phyloP scores from a whole-genome alignment of 1,140 invertebrate species.

The Drosophila auraria region DNA sequence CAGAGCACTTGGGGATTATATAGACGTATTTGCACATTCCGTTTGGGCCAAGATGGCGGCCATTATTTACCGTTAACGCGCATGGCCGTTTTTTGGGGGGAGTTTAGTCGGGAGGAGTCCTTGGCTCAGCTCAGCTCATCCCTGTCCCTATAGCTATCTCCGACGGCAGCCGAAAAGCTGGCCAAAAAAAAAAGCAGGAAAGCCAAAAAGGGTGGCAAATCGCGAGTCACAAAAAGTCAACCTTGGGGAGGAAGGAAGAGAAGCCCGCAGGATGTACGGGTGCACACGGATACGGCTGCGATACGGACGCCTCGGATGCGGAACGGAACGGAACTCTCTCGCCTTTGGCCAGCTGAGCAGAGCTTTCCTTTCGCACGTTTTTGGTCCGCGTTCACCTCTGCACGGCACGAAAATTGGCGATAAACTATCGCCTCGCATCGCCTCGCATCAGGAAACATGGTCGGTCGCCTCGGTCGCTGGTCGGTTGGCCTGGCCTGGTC shows the following conservation, averaged over 20 bases:
- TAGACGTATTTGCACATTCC: slow-evolving; percentile 45
- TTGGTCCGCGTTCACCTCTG: slow-evolving; percentile 85
- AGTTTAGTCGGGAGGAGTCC: slow-evolving; percentile 18
- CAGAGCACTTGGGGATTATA: slow-evolving; percentile 40
- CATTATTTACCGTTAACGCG: slow-evolving; percentile 84
- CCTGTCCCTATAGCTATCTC: slow-evolving; percentile 14
- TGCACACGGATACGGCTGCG: slow-evolving; percentile 18
- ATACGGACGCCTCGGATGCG: slow-evolving; percentile 7
- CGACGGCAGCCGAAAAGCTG: slow-evolving; percentile 29
- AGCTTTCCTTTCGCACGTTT: slow-evolving; percentile 69
- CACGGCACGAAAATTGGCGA: slow-evolving; percentile 85
- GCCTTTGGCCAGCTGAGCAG: slow-evolving; percentile 25
- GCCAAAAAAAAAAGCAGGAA: neutral
- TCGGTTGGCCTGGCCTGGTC: slow-evolving; percentile 38
- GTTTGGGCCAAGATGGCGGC: slow-evolving; percentile 73
- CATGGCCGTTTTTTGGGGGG: slow-evolving; percentile 57
- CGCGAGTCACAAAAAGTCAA: slow-evolving; percentile 18
- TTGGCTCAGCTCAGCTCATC: slow-evolving; percentile 18
- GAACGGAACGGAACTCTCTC: slow-evolving; percentile 32
- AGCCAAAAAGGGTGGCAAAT: slow-evolving; percentile 1
- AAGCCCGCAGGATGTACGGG: slow-evolving; percentile 7
- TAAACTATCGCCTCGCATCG: slow-evolving; percentile 85
- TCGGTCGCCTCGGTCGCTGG: slow-evolving; percentile 69
- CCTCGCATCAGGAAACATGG: slow-evolving; percentile 85
- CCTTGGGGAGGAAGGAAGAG: neutral